Evolutionary conservation across 2,113 vertebrate species (phyloP), one percentile per base, ranked within the genome.

Genomic region (Diphyllodes magnificus): DNA sequence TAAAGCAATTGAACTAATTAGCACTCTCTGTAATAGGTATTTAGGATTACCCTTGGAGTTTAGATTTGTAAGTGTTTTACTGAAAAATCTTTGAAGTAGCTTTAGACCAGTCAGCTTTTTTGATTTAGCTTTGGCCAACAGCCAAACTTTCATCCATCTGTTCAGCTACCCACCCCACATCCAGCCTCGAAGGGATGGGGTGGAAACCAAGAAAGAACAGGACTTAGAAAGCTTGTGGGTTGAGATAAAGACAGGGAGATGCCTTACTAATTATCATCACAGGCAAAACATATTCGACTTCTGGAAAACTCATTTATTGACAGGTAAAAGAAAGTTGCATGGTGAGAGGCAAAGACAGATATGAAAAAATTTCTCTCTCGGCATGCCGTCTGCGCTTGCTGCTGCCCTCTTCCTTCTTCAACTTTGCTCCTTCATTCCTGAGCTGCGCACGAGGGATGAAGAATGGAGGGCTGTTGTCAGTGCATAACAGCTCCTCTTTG

Each of bases 391-490:
- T 5, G 3, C 33, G 28, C 8, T 53, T 61, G 24, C 47, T 28
- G 33, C 24, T n/a, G 19, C 13, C n/a, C 19, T 53, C 15, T 54
- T 59, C 27, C 20, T 30, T 11, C 21, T 5, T 60, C 15, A 53
- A 2, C 10, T 73, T 84, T 4, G 3, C 2, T 33, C 15, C 18
- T 64, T 23, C 31, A 21, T 15, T 56, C 24, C 40, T 21, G 19
- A 66, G 27, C 4, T 0, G 1, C 0, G 3, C 40, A 59, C 54
- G 5, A 21, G 17, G 5, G 15, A 20, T 8, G 56, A 39, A 23
- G 10, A 24, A 39, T 3, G 16, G 6, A 15, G 11, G 9, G 4
- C 14, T 49, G 16, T 0, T 3, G 8, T 9, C 44, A 40, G 14
- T 8, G 33, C 14, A 2, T 7, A 35, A 10, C n/a, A 53, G 6